Evolutionary conservation across 2,888 invertebrate genomes (phyloP), one percentile per base, ranked within the genome.

Genomic region (Agrochola macilenta): DNA sequence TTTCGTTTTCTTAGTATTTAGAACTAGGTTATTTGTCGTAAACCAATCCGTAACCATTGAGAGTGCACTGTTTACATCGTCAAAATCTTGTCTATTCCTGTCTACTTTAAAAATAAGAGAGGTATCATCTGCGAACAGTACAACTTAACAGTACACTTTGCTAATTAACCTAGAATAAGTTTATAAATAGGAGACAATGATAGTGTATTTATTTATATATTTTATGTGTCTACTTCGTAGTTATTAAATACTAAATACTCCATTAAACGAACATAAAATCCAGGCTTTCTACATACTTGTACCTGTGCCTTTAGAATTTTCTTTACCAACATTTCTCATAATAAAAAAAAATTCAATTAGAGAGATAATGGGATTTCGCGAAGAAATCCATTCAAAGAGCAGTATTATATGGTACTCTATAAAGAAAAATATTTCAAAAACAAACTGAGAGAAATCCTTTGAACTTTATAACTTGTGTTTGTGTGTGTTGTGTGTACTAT

Each of bases 371-470:
- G 79, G 76, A 82, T 87, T 77, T 75, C 68, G 9, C 71, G 69
- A 75, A 87, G 71, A 85, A 85, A 87, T 74, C 82, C 73, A 76
- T 78, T 76, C 77, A 81, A 74, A 84, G 85, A 81, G 64, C 69
- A 46, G 58, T 65, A 73, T 78, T 78, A 81, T 84, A 84, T 78
- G 72, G 72, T 72, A 68, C 66, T 74, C 23, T 77, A 69, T 75
- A 69, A 57, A 87, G 85, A 82, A 78, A 35, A 79, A 85, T 85
- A 85, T 85, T 87, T 82, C 43, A 78, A 79, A 75, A 85, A 78
- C 76, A 78, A 82, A 86, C 76, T 73, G 20, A 39, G 43, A 63
- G 63, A 64, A 76, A 82, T 77, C 68, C 82, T 87, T 87, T 87
- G 85, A 84, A 82, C 65, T 79, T 84, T 49, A 60, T 58, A 74